Base-by-base conservation (phyloP, 2,888 invertebrate species). In the Lycaena phlaeas region DNA sequence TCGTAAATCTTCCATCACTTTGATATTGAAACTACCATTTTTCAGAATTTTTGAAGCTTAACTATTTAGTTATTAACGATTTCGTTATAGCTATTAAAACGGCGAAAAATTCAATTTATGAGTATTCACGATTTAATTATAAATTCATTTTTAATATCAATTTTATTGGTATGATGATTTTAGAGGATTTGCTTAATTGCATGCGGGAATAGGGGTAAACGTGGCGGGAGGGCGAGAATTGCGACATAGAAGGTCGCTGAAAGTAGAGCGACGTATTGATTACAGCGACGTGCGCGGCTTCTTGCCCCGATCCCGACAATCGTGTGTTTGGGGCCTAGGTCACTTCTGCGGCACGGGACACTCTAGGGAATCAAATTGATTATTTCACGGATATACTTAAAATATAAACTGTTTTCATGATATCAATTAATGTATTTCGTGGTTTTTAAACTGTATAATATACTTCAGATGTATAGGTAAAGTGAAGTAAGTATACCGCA, bases 251-350 rank as follows among this genome's bases (percentile, higher is more conserved):
- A 61, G 61, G 62, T 54, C 61, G 57, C 49, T 51, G 53, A 57
- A 66, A 63, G 51, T 67, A 47, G 66, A 68, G 45, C 68, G 54
- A 44, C 43, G 59, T 65, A 68, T 68, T 62, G 68, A 68, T 68
- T 61, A 48, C 54, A 46, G 51, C n/a, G 46, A 45, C 46, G 50
- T 51, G 53, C 57, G 54, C 54, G 53, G 44, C 44, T 42, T 42
- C 45, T 44, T 41, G 45, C 47, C 46, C 36, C 44, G 45, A 31
- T 49, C 46, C 44, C 46, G 44, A 45, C 36, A 40, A 29, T 39
- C 11, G 31, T 29, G 36, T 36, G 34, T 36, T 29, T 29, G 30
- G 36, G 36, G 25, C 43, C 46, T 47, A 47, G 45, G 47, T 47
- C 47, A 43, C 38, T 38, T 36, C 29, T 27, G 10, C 38, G 9